Conservation (phyloP, 1,140 invertebrate species). For the Achatina immaculata region DNA sequence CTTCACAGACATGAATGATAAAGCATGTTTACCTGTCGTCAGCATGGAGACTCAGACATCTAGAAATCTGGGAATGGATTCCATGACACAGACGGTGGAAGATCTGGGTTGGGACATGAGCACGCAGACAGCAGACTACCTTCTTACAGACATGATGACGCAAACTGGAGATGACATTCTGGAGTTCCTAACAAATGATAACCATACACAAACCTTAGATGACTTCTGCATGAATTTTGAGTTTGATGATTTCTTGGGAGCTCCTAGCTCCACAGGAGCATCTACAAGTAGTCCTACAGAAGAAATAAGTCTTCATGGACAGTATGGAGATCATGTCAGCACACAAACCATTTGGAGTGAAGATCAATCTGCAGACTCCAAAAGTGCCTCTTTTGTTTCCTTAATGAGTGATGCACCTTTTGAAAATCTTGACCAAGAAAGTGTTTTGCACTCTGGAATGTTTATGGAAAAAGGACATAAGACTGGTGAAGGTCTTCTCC, state of each 20-base stretch:
- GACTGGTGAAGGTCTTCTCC: no score
- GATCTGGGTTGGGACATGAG: slow-evolving; percentile 23
- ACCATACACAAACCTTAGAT: slow-evolving; percentile 24
- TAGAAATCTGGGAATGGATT: slow-evolving; percentile 9
- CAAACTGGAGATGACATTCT: slow-evolving; percentile 31
- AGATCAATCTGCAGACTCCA: neutral
- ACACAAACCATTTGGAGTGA: slow-evolving; percentile 19
- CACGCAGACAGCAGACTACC: slow-evolving; percentile 24
- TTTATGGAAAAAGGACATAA: neutral
- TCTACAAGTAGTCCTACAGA: neutral
- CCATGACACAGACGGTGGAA: slow-evolving; percentile 29
- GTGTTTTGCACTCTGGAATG: neutral
- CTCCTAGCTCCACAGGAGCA: neutral
- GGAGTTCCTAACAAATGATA: slow-evolving; percentile 26
- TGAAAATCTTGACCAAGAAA: neutral
- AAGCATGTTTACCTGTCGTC: neutral
- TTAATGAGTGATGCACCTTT: neutral
- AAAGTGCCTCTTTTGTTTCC: neutral
- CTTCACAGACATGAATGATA: neutral
- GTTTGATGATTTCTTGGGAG: neutral
- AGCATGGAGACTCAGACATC: slow-evolving; percentile 25
- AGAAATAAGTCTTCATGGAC: neutral
- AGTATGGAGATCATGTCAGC: slow-evolving; percentile 12
- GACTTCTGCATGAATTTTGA: slow-evolving; percentile 1
- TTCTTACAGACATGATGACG: slow-evolving; percentile 29